Percentiles rank a stretch among this genome's conserved stretches.
These are phyloP conservation scores for Colletes latitarsis DNA, from an alignment of 1,140 invertebrate species.

Conservation along the genomic window DNA sequence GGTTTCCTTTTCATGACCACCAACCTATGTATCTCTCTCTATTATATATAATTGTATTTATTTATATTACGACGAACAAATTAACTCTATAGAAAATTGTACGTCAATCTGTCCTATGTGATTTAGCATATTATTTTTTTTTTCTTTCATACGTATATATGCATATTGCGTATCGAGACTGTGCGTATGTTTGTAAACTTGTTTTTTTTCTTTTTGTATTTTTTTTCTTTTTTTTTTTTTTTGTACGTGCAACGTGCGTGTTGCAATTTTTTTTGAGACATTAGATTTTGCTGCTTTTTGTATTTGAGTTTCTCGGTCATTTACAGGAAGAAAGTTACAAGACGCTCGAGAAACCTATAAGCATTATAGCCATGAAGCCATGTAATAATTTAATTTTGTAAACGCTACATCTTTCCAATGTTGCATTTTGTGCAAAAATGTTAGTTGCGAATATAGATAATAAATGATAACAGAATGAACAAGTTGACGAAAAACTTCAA, in stretches of 20 bases:
- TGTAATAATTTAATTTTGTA: constrained; percentile 26
- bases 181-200: constrained; percentile 6
- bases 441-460: background rate
- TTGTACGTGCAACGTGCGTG: background rate
- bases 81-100: constrained; percentile 50
- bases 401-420: background rate
- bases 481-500: background rate
- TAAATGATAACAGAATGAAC: constrained; percentile 25
- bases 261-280: background rate
- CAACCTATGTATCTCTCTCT: constrained; percentile 54
- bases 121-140: constrained; percentile 29
- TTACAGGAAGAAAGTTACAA: background rate
- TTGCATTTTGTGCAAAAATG: background rate
- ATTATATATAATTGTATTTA: constrained; percentile 71
- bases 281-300: background rate
- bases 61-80: constrained; percentile 68
- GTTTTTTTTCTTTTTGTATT: background rate
- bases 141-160: constrained; percentile 13
- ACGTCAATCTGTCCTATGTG: constrained; percentile 64
- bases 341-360: background rate
- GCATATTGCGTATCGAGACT: constrained; percentile 21
- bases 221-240: background rate
- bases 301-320: background rate
- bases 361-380: background rate
- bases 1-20: constrained; percentile 42